Evolutionary conservation across 1,140 invertebrate genomes (phyloP).

Genomic region (Tetramorium alpestre): DNA sequence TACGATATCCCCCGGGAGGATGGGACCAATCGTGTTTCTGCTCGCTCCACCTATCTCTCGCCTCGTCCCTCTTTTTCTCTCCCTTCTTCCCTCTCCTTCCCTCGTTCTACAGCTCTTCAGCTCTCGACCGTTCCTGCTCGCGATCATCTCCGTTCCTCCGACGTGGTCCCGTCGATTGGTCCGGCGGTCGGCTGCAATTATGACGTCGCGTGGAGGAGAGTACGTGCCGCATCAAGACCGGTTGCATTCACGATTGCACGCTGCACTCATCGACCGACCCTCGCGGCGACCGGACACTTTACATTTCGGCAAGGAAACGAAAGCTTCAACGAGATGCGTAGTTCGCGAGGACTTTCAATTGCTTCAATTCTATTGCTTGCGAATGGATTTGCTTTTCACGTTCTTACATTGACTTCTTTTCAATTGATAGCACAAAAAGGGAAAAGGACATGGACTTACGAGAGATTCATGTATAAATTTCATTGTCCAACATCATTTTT

Average conservation of each 20-base stretch:
- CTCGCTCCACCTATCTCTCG: conserved; percentile 75
- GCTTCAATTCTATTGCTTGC: neutral
- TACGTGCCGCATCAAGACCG: conserved; percentile 63
- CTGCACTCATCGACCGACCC: conserved; percentile 49
- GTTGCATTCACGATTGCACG: conserved; percentile 43
- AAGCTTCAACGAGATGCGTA: neutral
- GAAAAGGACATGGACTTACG: neutral
- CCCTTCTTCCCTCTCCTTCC: conserved; percentile 52
- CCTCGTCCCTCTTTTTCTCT: conserved; percentile 58
- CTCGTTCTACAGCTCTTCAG: neutral
- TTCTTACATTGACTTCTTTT: neutral
- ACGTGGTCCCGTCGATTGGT: conserved; percentile 65
- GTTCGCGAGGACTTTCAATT: neutral
- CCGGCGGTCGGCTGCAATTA: conserved; percentile 57
- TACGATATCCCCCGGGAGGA: conserved; percentile 77
- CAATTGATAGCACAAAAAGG: neutral
- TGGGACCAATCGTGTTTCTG: conserved; percentile 78
- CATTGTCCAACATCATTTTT: too few species aligned
- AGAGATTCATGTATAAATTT: too few species aligned
- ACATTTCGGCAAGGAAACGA: neutral
- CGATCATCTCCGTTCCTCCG: conserved; percentile 38
- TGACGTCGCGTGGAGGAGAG: conserved; percentile 68
- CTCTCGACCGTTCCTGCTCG: neutral
- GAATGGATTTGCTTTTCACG: neutral
- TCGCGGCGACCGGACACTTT: neutral